phyloP scores from a whole-genome alignment of 2,888 invertebrate species.

The Nysson spinosus region DNA sequence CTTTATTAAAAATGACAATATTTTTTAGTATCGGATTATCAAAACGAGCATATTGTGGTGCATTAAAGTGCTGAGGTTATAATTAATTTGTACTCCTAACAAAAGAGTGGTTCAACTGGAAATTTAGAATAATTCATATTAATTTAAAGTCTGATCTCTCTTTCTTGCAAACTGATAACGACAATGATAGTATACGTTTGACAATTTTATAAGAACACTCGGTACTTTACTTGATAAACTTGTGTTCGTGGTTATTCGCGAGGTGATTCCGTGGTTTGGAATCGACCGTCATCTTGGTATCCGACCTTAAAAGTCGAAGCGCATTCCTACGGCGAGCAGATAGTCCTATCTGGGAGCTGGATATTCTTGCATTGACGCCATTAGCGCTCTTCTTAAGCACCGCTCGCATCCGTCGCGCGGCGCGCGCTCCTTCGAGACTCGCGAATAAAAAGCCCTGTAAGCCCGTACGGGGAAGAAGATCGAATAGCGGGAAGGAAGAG shows the following conservation, averaged over 20 bases:
- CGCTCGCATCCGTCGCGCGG: slow-evolving; percentile 53
- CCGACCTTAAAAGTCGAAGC: slow-evolving; percentile 35
- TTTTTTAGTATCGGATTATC: too few relatives aligned
- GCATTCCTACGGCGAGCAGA: slow-evolving; percentile 38
- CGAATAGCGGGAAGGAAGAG: slow-evolving; percentile 24
- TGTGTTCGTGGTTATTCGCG: slow-evolving; percentile 4
- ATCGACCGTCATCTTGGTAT: slow-evolving; percentile 10
- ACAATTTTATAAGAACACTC: slow-evolving; percentile 8
- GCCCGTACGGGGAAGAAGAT: slow-evolving; percentile 30
- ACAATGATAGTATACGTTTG: too few relatives aligned
- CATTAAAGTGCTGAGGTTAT: too few relatives aligned
- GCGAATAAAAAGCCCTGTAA: slow-evolving; percentile 62
- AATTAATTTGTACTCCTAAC: too few relatives aligned
- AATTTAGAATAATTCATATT: too few relatives aligned
- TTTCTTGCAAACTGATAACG: too few relatives aligned
- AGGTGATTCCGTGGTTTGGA: slow-evolving; percentile 5
- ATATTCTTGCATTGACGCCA: slow-evolving; percentile 67
- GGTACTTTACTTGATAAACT: slow-evolving; percentile 8
- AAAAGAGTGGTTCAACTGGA: too few relatives aligned
- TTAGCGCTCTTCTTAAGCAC: slow-evolving; percentile 65
- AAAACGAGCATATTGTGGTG: too few relatives aligned
- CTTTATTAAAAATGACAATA: too few relatives aligned
- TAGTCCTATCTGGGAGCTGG: slow-evolving; percentile 51
- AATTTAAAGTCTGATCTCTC: too few relatives aligned
- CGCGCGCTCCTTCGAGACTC: slow-evolving; percentile 51